phyloP scores from a whole-genome alignment of 2,113 vertebrate species.

The Clarias batrachus region DNA sequence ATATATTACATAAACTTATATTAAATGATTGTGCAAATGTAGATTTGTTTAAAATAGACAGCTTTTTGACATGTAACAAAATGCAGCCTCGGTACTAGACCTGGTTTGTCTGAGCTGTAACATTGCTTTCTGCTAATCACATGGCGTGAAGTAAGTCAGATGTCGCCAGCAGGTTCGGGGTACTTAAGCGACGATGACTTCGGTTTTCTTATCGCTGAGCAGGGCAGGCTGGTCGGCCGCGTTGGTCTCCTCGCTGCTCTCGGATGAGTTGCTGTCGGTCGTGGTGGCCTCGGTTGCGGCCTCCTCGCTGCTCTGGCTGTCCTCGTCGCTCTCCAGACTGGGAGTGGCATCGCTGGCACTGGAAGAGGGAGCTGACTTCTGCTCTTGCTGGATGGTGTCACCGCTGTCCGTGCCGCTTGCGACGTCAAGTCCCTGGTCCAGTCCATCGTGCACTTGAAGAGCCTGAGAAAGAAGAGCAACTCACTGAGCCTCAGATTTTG shows the following conservation, averaged over 20 bases:
- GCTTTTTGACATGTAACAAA: slow-evolving; percentile 49
- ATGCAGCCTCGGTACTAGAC: slow-evolving; percentile 47
- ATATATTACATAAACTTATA: slow-evolving; percentile 47
- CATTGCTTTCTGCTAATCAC: slow-evolving; percentile 28
- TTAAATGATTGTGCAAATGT: slow-evolving; percentile 55
- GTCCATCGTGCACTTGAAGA: slow-evolving; percentile 61
- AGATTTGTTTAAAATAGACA: slow-evolving; percentile 38
- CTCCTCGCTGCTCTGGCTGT: slow-evolving; percentile 74
- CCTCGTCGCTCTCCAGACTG: slow-evolving; percentile 62
- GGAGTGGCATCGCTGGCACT: slow-evolving; percentile 50
- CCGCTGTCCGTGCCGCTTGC: slow-evolving; percentile 48
- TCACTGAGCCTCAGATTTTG: not conserved
- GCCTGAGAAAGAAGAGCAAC: slow-evolving; percentile 54
- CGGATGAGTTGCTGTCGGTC: slow-evolving; percentile 63
- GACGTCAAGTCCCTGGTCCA: slow-evolving; percentile 68
- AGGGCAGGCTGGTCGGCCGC: slow-evolving; percentile 55
- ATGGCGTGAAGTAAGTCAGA: slow-evolving; percentile 32
- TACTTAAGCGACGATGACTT: slow-evolving; percentile 69
- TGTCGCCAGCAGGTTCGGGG: slow-evolving; percentile 43
- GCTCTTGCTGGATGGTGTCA: slow-evolving; percentile 46
- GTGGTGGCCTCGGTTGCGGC: slow-evolving; percentile 62
- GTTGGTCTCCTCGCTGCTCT: slow-evolving; percentile 59
- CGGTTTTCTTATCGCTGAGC: slow-evolving; percentile 56
- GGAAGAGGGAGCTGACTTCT: not conserved
- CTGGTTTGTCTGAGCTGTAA: slow-evolving; percentile 27